These are phyloP conservation scores for Caloenas nicobarica DNA, from an alignment of 2,113 vertebrate genomes.

Conservation along the genomic window DNA sequence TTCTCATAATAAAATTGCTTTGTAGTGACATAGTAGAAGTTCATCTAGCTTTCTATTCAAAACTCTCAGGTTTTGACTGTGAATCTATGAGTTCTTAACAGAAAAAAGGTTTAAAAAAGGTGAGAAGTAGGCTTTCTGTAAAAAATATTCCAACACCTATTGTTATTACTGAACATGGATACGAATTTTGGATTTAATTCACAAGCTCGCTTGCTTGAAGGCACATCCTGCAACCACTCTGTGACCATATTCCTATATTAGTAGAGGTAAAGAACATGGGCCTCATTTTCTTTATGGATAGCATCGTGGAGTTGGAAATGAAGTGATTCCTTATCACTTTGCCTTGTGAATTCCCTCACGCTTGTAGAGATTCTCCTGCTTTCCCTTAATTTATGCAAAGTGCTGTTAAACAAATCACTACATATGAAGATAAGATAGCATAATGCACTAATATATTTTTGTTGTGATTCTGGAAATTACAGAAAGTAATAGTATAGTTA, in stretches of 20 bases:
- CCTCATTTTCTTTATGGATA: neutral
- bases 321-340: conserved; percentile 14
- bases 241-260: neutral
- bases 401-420: conserved; percentile 71
- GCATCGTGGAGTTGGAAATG: neutral
- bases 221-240: neutral
- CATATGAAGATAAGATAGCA: conserved; percentile 61
- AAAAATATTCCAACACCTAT: neutral
- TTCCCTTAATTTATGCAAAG: conserved; percentile 65
- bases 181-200: neutral
- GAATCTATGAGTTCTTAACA: neutral
- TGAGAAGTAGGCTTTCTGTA: neutral
- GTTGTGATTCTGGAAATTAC: conserved; percentile 68
- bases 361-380: conserved; percentile 50
- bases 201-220: neutral
- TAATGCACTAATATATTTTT: conserved; percentile 61
- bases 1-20: neutral
- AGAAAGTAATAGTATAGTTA: conserved; percentile 60
- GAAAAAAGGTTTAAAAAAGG: neutral
- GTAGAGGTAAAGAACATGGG: neutral
- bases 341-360: conserved; percentile 24
- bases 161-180: neutral
- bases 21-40: neutral
- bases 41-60: neutral
- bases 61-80: neutral